A percentile compares a stretch with the other conserved stretches of the same genome.
Evolutionary conservation across 2,113 vertebrate genomes (phyloP).

Genomic region (Tupaia chinensis): DNA sequence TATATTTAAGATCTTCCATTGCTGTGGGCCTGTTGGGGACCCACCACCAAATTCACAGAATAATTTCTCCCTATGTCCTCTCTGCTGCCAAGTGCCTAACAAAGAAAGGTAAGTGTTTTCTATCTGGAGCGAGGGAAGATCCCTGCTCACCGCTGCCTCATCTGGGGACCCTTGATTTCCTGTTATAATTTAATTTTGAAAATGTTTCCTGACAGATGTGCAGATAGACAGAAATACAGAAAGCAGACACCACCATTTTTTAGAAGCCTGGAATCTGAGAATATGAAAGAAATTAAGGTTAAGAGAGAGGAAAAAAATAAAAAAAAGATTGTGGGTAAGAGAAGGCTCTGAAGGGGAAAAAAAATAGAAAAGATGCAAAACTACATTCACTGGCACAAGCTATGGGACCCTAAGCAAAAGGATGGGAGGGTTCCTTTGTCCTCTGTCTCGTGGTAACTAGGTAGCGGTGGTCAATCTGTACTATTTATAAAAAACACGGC

Average conservation of each 20-base stretch:
- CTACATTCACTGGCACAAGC: not conserved
- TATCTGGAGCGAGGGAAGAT: not conserved
- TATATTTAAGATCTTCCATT: conserved; percentile 55
- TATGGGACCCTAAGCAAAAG: not conserved
- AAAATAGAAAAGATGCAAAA: conserved; percentile 1
- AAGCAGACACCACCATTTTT: not conserved
- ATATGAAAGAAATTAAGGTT: not conserved
- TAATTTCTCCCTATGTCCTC: not conserved
- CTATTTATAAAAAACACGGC: not conserved
- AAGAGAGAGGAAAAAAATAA: not conserved
- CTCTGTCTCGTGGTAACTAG: not conserved
- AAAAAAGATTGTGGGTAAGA: not conserved
- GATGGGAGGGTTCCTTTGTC: not conserved
- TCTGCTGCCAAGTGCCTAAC: not conserved
- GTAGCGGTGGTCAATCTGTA: not conserved
- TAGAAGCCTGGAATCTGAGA: not conserved
- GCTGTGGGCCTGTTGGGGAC: conserved; percentile 13
- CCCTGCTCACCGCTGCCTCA: not conserved
- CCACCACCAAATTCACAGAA: not conserved
- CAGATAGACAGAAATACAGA: not conserved
- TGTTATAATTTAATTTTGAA: conserved; percentile 22
- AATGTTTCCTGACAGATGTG: conserved; percentile 10
- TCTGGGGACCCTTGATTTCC: not conserved
- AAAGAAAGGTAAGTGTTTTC: not conserved
- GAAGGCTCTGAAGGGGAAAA: not conserved